phyloP scores from a whole-genome alignment of 2,888 invertebrate genomes.

The Cephus pulcher region DNA sequence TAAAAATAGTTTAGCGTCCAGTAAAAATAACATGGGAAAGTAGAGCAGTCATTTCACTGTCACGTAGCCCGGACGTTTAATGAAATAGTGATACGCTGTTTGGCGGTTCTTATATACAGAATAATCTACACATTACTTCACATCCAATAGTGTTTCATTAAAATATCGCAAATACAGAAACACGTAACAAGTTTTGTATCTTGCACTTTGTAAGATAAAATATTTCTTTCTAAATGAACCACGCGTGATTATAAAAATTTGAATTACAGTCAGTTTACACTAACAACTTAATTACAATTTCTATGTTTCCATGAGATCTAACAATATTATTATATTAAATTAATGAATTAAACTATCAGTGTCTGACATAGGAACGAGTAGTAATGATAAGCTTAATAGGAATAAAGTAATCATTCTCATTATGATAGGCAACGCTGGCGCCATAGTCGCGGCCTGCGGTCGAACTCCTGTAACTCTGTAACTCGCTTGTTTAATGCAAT shows the following conservation, averaged over 20 bases:
- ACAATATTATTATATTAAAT: not conserved
- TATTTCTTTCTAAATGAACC: not conserved
- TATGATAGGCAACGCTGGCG: not conserved
- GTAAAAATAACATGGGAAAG: not conserved
- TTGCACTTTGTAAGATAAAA: not conserved
- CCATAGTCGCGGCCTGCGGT: not conserved
- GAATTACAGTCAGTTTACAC: not conserved
- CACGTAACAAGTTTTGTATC: not conserved
- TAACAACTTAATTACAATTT: not conserved
- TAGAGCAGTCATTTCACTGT: not conserved
- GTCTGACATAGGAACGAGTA: not conserved
- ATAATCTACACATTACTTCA: not conserved
- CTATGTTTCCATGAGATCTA: not conserved
- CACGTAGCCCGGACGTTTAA: slow-evolving; percentile 6
- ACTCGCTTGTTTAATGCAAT: slow-evolving; percentile 61
- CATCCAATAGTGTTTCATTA: not conserved
- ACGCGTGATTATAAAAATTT: not conserved
- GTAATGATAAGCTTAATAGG: not conserved
- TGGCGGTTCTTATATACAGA: not conserved
- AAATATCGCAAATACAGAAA: not conserved
- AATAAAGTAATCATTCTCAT: not conserved
- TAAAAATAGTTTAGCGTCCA: not conserved
- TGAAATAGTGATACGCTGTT: slow-evolving; percentile 22
- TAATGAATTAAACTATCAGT: not conserved
- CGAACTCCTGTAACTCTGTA: slow-evolving; percentile 49